phyloP scores from a whole-genome alignment of 2,888 invertebrate species.

The Priocnemis perturbator region DNA sequence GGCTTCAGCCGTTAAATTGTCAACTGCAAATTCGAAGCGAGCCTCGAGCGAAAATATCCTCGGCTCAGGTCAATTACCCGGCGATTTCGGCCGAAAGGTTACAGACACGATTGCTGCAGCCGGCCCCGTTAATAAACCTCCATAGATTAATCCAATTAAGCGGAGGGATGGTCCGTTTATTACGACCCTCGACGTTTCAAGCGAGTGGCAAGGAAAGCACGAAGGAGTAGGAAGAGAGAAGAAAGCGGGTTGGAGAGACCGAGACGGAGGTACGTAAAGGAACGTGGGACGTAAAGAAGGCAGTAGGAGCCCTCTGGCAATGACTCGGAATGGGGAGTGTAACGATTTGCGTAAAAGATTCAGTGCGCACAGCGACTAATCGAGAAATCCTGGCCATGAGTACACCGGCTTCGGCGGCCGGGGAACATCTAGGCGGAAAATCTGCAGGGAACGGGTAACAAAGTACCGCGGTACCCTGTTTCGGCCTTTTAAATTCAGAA shows the following conservation, averaged over 20 bases:
- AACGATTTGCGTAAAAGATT: conserved; percentile 64
- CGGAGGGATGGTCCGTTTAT: conserved; percentile 64
- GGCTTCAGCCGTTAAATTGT: neutral
- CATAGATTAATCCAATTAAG: conserved; percentile 68
- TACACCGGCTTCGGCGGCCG: neutral
- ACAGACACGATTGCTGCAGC: conserved; percentile 5
- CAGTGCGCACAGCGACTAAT: conserved; percentile 61
- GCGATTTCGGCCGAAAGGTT: conserved; percentile 1
- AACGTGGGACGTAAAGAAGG: conserved; percentile 6
- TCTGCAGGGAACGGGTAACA: no score
- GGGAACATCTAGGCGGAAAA: no score
- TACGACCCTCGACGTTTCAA: conserved; percentile 37
- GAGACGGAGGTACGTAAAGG: neutral
- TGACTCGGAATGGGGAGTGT: conserved; percentile 58
- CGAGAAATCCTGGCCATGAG: conserved; percentile 45
- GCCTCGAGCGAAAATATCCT: conserved; percentile 14
- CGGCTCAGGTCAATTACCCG: conserved; percentile 18
- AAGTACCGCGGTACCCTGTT: no score
- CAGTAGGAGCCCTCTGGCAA: conserved; percentile 38
- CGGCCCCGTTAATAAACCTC: conserved; percentile 64
- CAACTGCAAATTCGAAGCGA: neutral
- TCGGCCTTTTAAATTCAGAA: no score
- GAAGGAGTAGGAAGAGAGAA: neutral
- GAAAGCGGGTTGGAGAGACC: neutral
- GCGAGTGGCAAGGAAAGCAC: neutral